These are phyloP conservation scores for Paracanthobrama guichenoti DNA, from an alignment of 2,113 vertebrate genomes.

Conservation along the genomic window DNA sequence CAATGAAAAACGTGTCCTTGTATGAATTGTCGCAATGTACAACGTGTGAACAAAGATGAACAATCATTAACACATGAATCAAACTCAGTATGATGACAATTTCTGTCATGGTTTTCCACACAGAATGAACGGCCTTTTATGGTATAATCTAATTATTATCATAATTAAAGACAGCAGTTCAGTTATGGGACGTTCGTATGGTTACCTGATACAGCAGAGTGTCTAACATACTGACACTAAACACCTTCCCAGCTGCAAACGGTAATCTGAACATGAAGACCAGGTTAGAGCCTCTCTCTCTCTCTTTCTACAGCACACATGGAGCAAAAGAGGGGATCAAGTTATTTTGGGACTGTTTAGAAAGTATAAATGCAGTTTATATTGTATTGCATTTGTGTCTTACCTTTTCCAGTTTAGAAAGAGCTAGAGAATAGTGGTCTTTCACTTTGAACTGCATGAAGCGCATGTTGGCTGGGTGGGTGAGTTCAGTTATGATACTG, in stretches of 20 bases:
- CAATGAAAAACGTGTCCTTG: neutral
- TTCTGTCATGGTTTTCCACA: neutral
- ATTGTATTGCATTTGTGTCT: constrained; percentile 22
- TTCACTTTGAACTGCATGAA: constrained; percentile 87
- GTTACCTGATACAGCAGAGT: constrained; percentile 83
- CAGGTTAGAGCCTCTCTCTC: constrained; percentile 82
- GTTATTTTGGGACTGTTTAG: neutral
- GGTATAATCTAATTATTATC: neutral
- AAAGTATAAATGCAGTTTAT: neutral
- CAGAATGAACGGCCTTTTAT: neutral
- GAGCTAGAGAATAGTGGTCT: constrained; percentile 80
- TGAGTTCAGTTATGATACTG: constrained; percentile 84
- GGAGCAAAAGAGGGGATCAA: neutral
- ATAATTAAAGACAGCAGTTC: neutral
- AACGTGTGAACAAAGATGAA: neutral
- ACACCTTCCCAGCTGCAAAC: constrained; percentile 83
- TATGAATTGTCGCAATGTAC: neutral
- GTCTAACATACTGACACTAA: constrained; percentile 85
- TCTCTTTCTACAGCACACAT: constrained; percentile 75
- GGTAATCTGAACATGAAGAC: constrained; percentile 85
- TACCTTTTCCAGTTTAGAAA: constrained; percentile 85
- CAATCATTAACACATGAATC: neutral
- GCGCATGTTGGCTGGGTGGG: constrained; percentile 84
- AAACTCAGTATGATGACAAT: neutral
- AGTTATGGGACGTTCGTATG: neutral